Evolutionary conservation across 2,797 vertebrate species (phyloP).

Genomic region (Neosilurus hyrtlii): DNA sequence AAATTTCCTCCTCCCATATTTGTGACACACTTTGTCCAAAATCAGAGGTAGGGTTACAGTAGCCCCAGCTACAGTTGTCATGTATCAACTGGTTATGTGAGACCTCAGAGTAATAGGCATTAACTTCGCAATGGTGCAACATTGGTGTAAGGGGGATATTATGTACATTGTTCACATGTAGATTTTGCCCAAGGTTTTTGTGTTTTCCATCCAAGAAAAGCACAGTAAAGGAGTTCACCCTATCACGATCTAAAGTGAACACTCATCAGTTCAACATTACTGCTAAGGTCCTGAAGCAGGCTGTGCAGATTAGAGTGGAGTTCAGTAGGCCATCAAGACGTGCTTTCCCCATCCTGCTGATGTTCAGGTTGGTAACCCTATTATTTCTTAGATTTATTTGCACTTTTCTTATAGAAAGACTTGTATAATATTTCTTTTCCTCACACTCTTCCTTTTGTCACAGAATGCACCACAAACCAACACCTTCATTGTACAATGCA

Average conservation of each 20-base stretch:
- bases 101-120: neutral
- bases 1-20: too few species aligned
- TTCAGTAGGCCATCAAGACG: slow-evolving; percentile 60
- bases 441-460: too few species aligned
- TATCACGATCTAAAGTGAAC: slow-evolving; percentile 65
- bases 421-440: neutral
- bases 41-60: too few species aligned
- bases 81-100: too few species aligned
- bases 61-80: too few species aligned
- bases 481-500: slow-evolving; percentile 72
- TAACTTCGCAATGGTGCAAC: neutral
- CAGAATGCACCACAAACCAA: slow-evolving; percentile 78
- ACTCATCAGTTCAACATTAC: slow-evolving; percentile 74
- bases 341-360: slow-evolving; percentile 76
- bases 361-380: slow-evolving; percentile 72
- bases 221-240: slow-evolving; percentile 40
- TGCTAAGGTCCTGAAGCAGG: slow-evolving; percentile 64
- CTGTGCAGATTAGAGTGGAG: slow-evolving; percentile 69
- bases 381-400: neutral
- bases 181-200: neutral
- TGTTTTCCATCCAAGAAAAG: slow-evolving; percentile 54
- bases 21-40: too few species aligned
- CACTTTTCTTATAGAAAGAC: neutral
- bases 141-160: neutral
- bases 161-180: neutral